Base-by-base conservation (phyloP, 2,113 vertebrate genomes). In the Elephas maximus region DNA sequence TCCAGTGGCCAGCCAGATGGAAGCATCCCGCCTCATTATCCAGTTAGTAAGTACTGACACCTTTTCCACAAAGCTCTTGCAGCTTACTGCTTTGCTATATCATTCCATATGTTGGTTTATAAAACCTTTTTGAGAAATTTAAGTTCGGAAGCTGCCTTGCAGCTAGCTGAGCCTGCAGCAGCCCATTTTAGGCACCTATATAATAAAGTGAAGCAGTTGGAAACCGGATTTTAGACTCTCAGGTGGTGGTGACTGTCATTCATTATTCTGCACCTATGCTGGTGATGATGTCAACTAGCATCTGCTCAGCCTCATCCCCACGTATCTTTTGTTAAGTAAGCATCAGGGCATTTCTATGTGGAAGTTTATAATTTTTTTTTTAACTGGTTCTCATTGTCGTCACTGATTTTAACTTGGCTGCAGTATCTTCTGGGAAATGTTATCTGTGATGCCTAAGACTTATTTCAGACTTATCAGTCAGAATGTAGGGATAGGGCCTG, bases 11-110 rank as follows among this genome's bases (percentile, higher is more conserved):
- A 99, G 96, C 79, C 99, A 99, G 98, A 84, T 80, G 1, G 99
- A 99, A 98, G 99, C 99, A 2, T 98, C 99, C 8, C 99, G 99
- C 93, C 99, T 99, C 93, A 98, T 99, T 74, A 10, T 87, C 95
- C 99, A 99, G 73, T 98, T 99, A 0, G 99, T 99, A 98, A 99
- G 99, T 98, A 41, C 33, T 37, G 8, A 8, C 2, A 45, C 0
- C 60, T 92, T 41, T 44, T 80, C 26, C 44, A 62, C 11, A 30
- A 12, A 73, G 6, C 2, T 44, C 37, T 73, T 23, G 8, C 26
- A 26, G 7, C 12, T 53, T 21, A 24, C 12, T 28, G 44, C 77
- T 2, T 51, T n/a, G 76, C 71, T 78, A 8, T 37, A 69, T 69
- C 82, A 69, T 85, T 82, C 44, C 18, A 86, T 63, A 14, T 37